Evolutionary conservation across 2,888 invertebrate species (phyloP).

Genomic region (Euplagia quadripunctaria): DNA sequence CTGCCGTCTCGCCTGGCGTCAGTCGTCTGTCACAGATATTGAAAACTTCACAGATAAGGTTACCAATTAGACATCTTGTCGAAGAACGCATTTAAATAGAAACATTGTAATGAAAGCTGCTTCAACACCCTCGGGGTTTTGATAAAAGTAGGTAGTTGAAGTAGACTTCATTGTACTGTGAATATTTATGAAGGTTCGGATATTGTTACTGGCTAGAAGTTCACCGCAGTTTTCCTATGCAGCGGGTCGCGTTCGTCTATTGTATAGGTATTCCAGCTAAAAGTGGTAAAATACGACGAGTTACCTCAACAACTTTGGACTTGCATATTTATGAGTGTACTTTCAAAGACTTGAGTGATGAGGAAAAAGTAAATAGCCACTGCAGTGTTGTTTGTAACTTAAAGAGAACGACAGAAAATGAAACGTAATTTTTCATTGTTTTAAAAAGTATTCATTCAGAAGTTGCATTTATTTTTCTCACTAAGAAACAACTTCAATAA

Average conservation of each 20-base stretch:
- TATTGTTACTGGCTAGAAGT: constrained; percentile 77
- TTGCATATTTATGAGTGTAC: constrained; percentile 83
- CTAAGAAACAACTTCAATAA: not conserved
- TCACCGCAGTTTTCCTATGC: constrained; percentile 68
- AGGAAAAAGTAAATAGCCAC: constrained; percentile 74
- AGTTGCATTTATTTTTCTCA: not conserved
- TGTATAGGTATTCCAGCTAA: constrained; percentile 74
- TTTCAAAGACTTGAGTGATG: constrained; percentile 81
- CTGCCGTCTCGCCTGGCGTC: constrained; percentile 1
- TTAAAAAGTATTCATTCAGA: constrained; percentile 26
- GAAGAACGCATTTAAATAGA: constrained; percentile 61
- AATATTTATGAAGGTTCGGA: constrained; percentile 82
- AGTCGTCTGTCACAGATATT: constrained; percentile 32
- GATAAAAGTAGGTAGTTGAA: constrained; percentile 68
- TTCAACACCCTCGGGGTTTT: constrained; percentile 58
- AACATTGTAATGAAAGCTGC: constrained; percentile 51
- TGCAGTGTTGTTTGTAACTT: constrained; percentile 67
- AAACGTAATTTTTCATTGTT: constrained; percentile 45
- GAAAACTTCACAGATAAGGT: constrained; percentile 47
- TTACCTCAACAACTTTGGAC: constrained; percentile 73
- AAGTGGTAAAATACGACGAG: constrained; percentile 76
- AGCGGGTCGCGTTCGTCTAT: constrained; percentile 66
- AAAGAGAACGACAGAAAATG: constrained; percentile 57
- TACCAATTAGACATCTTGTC: constrained; percentile 52
- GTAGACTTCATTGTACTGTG: constrained; percentile 70